A percentile compares a stretch with the other conserved stretches of the same genome.
These are phyloP conservation scores for Mastomys natalensis DNA, from an alignment of 2,113 vertebrate species.

Conservation along the genomic window DNA sequence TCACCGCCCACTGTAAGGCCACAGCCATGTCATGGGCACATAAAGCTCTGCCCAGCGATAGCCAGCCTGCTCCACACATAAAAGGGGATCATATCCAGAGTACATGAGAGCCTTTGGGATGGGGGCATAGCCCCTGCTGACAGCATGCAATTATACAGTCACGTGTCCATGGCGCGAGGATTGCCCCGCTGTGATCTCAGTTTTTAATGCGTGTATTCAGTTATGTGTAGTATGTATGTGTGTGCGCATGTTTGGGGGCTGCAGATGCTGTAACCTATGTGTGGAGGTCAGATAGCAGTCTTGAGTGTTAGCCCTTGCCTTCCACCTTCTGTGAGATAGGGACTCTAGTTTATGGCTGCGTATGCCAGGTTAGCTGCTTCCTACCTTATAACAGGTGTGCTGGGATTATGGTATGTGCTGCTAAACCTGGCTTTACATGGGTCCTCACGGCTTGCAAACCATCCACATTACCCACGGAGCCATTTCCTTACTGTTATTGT, in stretches of 20 bases:
- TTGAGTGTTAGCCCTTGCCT: neutral
- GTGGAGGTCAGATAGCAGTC: neutral
- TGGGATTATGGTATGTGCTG: neutral
- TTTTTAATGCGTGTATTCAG: neutral
- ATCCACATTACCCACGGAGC: neutral
- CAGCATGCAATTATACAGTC: fast-evolving
- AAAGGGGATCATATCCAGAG: neutral
- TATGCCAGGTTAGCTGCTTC: neutral
- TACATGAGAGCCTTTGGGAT: neutral
- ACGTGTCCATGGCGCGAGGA: neutral
- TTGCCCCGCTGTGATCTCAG: neutral
- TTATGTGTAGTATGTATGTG: neutral
- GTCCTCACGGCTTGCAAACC: neutral
- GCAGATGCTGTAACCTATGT: no score
- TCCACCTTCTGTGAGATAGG: neutral
- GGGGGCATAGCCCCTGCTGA: neutral
- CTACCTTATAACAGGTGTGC: neutral
- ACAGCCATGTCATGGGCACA: neutral
- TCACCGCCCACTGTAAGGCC: conserved; percentile 70
- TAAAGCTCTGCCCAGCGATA: neutral
- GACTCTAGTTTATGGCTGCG: neutral
- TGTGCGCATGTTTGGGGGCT: no score
- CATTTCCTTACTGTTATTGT: neutral
- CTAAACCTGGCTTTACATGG: neutral
- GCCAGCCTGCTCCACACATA: neutral